Conservation (phyloP, 1,140 invertebrate species). For the Drosophila guanche region DNA sequence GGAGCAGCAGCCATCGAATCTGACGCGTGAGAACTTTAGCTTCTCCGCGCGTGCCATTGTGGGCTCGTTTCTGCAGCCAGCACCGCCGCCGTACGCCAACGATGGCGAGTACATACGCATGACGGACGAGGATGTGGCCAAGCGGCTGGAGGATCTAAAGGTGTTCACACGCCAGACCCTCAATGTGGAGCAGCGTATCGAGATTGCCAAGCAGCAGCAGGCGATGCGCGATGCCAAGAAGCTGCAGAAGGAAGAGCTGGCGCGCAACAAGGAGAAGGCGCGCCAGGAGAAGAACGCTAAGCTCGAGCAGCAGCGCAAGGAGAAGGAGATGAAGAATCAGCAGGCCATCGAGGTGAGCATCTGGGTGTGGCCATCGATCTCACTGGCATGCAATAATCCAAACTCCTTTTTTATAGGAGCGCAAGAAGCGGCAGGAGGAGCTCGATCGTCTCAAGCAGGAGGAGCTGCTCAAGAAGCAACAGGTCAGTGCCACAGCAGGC, state of each 20-base stretch:
- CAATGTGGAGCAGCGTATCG: conserved; percentile 87
- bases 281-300: conserved; percentile 89
- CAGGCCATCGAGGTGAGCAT: conserved; percentile 86
- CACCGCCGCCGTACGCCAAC: conserved; percentile 85
- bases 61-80: conserved; percentile 93
- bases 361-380: conserved; percentile 70
- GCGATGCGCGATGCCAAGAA: conserved; percentile 86
- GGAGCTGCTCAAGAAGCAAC: conserved; percentile 92
- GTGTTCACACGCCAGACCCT: conserved; percentile 85
- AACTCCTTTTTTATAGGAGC: conserved; percentile 86
- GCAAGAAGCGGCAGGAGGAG: conserved; percentile 93
- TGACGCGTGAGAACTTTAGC: conserved; percentile 94
- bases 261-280: conserved; percentile 84
- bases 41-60: conserved; percentile 94
- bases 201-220: conserved; percentile 87
- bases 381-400: background rate
- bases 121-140: conserved; percentile 87
- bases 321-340: conserved; percentile 90
- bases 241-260: conserved; percentile 85
- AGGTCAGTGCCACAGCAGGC: conserved; percentile 85
- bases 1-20: conserved; percentile 90
- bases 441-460: conserved; percentile 92
- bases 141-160: conserved; percentile 83
- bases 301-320: conserved; percentile 89
- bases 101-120: conserved; percentile 86